Conservation (phyloP, 2,888 invertebrate species). For the Blera fallax region DNA sequence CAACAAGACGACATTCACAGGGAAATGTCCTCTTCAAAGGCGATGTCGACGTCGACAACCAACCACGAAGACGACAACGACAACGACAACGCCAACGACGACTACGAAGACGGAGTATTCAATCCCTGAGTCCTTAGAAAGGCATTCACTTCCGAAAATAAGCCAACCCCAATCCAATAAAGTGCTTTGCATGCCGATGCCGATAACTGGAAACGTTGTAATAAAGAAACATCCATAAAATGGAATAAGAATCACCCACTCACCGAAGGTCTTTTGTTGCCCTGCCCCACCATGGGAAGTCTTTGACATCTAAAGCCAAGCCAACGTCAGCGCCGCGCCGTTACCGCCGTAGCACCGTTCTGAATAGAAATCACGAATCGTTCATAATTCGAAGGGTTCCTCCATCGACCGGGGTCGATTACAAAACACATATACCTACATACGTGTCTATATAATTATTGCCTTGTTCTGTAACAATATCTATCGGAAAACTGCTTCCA, state of each 20-base stretch:
- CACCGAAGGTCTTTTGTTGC: conserved; percentile 36
- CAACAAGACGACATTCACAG: conserved; percentile 44
- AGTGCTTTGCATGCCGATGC: conserved; percentile 68
- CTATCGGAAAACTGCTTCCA: conserved; percentile 53
- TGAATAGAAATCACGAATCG: conserved; percentile 62
- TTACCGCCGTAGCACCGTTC: background rate
- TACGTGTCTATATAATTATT: conserved; percentile 53
- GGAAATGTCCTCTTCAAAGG: conserved; percentile 25
- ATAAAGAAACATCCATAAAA: conserved; percentile 72
- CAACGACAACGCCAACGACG: background rate
- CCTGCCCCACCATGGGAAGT: conserved; percentile 8
- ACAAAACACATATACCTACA: conserved; percentile 16
- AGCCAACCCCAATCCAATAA: conserved; percentile 66
- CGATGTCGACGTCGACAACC: background rate
- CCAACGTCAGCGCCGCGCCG: background rate
- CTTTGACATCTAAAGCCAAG: conserved; percentile 39
- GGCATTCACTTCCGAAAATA: conserved; percentile 46
- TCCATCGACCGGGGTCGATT: conserved; percentile 26
- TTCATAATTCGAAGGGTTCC: conserved; percentile 62
- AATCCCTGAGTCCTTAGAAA: conserved; percentile 38
- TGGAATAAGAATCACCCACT: conserved; percentile 64
- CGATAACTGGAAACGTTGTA: conserved; percentile 64
- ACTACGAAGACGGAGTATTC: conserved; percentile 26
- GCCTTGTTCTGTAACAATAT: conserved; percentile 50
- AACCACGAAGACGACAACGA: no score